A percentile compares a stretch with the other conserved stretches of the same genome.
Conservation (phyloP, 2,113 vertebrate species). For the Sitta europaea region DNA sequence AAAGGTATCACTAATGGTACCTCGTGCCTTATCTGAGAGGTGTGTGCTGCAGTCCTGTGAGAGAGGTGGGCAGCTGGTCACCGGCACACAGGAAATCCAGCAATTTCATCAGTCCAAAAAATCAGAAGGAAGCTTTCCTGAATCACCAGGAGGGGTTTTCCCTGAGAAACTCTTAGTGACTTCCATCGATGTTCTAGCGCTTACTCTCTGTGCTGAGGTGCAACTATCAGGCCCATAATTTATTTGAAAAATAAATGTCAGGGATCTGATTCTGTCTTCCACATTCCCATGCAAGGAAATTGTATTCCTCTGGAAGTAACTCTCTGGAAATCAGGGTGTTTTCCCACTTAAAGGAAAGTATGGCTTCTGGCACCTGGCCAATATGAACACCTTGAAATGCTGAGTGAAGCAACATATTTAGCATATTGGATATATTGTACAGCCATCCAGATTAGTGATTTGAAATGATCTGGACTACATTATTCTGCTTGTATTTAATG, state of each 20-base stretch:
- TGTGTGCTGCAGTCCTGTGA: background rate
- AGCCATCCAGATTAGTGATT: constrained; percentile 11
- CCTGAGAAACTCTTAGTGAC: background rate
- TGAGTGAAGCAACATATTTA: background rate
- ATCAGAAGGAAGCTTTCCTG: background rate
- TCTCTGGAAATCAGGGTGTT: background rate
- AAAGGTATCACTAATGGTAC: background rate
- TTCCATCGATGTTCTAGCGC: background rate
- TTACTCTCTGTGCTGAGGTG: background rate
- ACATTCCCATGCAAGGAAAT: background rate
- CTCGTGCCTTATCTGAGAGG: background rate
- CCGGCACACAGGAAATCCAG: background rate
- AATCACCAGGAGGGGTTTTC: background rate
- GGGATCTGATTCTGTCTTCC: background rate
- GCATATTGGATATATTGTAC: background rate
- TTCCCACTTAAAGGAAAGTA: background rate
- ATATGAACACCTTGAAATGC: background rate
- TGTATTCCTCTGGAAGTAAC: background rate
- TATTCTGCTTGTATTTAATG: constrained; percentile 49
- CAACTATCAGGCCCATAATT: background rate
- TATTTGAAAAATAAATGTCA: background rate
- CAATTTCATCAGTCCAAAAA: background rate
- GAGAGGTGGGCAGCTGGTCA: background rate
- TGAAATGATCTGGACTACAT: constrained; percentile 40
- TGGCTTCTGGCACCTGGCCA: background rate